These are phyloP conservation scores for Lytechinus pictus DNA, from an alignment of 35 echinoderm and acorn worm species.

Conservation along the genomic window DNA sequence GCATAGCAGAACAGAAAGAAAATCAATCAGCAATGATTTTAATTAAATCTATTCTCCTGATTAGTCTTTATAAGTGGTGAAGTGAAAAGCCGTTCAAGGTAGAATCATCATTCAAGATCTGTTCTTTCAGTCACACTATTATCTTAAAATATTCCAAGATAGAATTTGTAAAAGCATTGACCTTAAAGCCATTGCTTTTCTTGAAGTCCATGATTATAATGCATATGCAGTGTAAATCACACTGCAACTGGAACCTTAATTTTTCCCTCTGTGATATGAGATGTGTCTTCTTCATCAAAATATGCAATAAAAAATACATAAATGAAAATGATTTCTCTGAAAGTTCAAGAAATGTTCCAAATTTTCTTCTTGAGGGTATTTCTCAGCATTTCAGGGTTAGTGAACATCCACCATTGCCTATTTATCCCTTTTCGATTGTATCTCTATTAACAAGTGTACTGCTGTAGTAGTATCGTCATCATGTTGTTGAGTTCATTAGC, in stretches of 20 bases:
- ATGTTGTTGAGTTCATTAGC: too few relatives aligned
- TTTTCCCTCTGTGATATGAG: neutral
- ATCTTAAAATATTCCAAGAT: neutral
- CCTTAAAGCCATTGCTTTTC: neutral
- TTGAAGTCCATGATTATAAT: neutral
- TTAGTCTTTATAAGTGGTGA: neutral
- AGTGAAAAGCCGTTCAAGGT: neutral
- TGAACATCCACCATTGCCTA: too few relatives aligned
- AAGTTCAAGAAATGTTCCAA: too few relatives aligned
- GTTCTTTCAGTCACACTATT: neutral
- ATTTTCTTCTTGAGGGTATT: too few relatives aligned
- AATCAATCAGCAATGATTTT: neutral
- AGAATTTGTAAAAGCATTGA: neutral
- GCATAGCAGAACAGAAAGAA: neutral
- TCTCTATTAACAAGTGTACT: too few relatives aligned
- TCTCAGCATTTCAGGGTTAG: too few relatives aligned
- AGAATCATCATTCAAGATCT: neutral
- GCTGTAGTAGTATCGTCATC: too few relatives aligned
- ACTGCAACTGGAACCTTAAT: neutral
- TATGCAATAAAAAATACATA: too few relatives aligned
- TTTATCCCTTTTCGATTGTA: too few relatives aligned
- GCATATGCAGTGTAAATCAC: neutral
- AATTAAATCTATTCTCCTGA: neutral
- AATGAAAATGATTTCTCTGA: too few relatives aligned
- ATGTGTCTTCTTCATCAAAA: too few relatives aligned